Evolutionary conservation across 2,113 vertebrate genomes (phyloP).

Genomic region (Pollachius pollachius): DNA sequence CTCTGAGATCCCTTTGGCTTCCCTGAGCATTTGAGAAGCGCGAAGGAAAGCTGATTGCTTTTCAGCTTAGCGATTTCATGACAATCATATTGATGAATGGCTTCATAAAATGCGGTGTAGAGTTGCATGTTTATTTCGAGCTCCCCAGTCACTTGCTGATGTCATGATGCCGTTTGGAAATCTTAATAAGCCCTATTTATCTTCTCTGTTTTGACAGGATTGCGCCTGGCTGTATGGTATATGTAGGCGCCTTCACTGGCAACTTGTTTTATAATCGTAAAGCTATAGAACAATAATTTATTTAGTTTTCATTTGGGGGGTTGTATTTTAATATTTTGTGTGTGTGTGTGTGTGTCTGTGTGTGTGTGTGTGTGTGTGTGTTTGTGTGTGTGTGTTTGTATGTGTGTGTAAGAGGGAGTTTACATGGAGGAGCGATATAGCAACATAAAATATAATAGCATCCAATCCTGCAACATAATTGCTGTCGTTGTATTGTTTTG

Average conservation of each 20-base stretch:
- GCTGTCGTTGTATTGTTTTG: too few species aligned
- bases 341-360: neutral
- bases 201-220: slow-evolving; percentile 9
- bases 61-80: slow-evolving; percentile 22
- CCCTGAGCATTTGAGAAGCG: too few species aligned
- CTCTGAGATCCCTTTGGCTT: too few species aligned
- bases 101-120: slow-evolving; percentile 6
- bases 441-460: too few species aligned
- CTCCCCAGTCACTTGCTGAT: slow-evolving; percentile 19
- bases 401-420: neutral
- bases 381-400: neutral
- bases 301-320: too few species aligned
- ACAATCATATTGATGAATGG: slow-evolving; percentile 51
- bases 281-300: too few species aligned
- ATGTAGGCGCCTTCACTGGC: too few species aligned
- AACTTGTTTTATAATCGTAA: too few species aligned
- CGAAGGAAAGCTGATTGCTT: slow-evolving; percentile 40
- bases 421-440: neutral
- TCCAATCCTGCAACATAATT: too few species aligned
- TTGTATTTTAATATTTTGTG: neutral
- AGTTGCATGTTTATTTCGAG: slow-evolving; percentile 3
- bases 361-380: too few species aligned
- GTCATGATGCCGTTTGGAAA: slow-evolving; percentile 13
- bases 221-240: too few species aligned
- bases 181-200: slow-evolving; percentile 47